A percentile compares a stretch with the other conserved stretches of the same genome.
phyloP scores from a whole-genome alignment of 2,888 invertebrate genomes.

The Meiosimyza decipiens region DNA sequence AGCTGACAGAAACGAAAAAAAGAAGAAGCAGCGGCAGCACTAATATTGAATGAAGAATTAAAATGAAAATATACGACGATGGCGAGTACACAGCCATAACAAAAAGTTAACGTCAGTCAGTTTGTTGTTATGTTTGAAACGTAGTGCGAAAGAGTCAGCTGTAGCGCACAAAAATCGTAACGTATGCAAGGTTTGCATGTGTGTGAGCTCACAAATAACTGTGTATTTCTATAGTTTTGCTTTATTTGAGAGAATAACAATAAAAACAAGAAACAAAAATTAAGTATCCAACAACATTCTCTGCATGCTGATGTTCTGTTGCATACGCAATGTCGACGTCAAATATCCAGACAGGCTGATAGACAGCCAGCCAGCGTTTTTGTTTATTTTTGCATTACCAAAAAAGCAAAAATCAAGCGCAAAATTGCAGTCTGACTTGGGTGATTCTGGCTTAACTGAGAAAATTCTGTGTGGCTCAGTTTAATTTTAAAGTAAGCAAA shows the following conservation, averaged over 20 bases:
- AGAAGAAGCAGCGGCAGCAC: background rate
- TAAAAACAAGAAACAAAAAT: slow-evolving; percentile 35
- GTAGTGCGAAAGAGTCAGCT: slow-evolving; percentile 39
- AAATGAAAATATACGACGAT: background rate
- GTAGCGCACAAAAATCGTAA: slow-evolving; percentile 9
- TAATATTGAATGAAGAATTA: slow-evolving; percentile 8
- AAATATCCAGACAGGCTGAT: slow-evolving; percentile 23
- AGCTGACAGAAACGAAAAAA: slow-evolving; percentile 24
- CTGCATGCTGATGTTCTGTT: slow-evolving; percentile 18
- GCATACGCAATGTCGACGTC: slow-evolving; percentile 49
- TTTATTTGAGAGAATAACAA: slow-evolving; percentile 16
- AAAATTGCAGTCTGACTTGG: too few species aligned
- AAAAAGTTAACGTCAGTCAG: background rate
- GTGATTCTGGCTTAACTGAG: too few species aligned
- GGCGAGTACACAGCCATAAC: slow-evolving; percentile 18
- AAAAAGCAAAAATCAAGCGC: too few species aligned
- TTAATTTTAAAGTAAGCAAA: too few species aligned
- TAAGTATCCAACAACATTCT: slow-evolving; percentile 51
- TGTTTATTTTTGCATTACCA: too few species aligned
- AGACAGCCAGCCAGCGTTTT: slow-evolving; percentile 44
- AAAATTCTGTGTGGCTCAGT: too few species aligned
- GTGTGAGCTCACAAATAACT: slow-evolving; percentile 30
- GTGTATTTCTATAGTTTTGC: slow-evolving; percentile 38
- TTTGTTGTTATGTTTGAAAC: background rate
- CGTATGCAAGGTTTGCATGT: slow-evolving; percentile 6